Conservation (phyloP, 1,140 invertebrate species). For the Pemphigus obesinymphae region DNA sequence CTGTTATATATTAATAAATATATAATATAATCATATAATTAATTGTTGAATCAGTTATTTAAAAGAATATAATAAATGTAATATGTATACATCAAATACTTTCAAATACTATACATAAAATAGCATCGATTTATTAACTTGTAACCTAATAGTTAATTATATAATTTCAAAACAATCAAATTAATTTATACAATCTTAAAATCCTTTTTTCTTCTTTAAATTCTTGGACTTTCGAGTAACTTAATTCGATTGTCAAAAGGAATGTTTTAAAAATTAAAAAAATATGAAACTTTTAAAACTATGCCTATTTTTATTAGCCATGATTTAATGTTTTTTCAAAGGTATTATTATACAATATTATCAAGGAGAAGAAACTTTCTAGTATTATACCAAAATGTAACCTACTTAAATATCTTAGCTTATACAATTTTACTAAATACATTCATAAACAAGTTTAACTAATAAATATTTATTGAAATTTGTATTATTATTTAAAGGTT, state of each 20-base stretch:
- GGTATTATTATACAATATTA: not conserved
- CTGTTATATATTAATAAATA: too few species aligned
- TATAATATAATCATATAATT: too few species aligned
- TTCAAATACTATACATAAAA: too few species aligned
- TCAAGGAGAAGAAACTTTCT: not conserved
- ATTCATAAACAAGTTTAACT: too few species aligned
- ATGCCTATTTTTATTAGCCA: not conserved
- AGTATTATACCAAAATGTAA: not conserved
- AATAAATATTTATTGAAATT: too few species aligned
- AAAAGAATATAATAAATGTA: too few species aligned
- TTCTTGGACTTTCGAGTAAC: not conserved
- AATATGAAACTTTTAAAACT: not conserved
- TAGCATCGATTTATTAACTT: too few species aligned
- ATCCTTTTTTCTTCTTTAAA: not conserved
- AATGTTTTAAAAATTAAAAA: not conserved
- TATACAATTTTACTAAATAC: too few species aligned
- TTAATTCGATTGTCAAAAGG: not conserved
- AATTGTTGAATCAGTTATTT: too few species aligned
- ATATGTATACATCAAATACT: too few species aligned
- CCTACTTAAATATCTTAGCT: not conserved
- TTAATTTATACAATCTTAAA: not conserved
- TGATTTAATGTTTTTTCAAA: not conserved
- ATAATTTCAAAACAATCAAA: not conserved
- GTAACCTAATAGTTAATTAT: too few species aligned
- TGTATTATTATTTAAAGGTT: too few species aligned